Evolutionary conservation across 2,888 invertebrate genomes (phyloP).

Genomic region (Andricus quercusramuli): DNA sequence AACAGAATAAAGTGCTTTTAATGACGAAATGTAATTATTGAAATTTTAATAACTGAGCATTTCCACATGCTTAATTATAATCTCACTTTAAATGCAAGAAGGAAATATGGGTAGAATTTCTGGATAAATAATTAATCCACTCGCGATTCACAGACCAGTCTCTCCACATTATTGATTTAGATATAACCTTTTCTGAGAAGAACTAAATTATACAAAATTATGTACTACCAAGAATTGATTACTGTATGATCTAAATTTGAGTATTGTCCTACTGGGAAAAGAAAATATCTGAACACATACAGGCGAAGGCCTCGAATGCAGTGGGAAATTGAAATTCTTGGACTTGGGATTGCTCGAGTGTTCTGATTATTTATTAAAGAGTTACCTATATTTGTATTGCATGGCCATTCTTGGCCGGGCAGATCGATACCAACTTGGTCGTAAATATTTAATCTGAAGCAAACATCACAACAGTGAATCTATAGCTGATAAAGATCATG

Average conservation of each 20-base stretch:
- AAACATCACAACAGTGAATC: slow-evolving; percentile 4
- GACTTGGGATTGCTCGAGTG: background rate
- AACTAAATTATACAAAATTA: background rate
- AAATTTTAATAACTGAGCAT: too few relatives aligned
- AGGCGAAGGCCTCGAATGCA: slow-evolving; percentile 1
- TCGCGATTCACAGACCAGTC: background rate
- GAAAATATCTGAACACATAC: background rate
- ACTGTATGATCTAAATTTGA: background rate
- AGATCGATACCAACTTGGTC: slow-evolving; percentile 7
- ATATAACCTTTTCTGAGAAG: background rate
- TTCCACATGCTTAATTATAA: background rate
- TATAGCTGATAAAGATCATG: slow-evolving; percentile 7
- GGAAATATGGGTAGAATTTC: background rate
- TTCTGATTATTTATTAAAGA: slow-evolving; percentile 10
- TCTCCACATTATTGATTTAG: background rate
- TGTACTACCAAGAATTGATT: background rate
- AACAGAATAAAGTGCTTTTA: background rate
- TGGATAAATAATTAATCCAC: background rate
- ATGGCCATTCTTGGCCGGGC: background rate
- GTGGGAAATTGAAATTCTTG: slow-evolving; percentile 28
- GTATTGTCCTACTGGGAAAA: background rate
- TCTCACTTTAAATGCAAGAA: background rate
- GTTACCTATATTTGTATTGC: slow-evolving; percentile 27
- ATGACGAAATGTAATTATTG: background rate
- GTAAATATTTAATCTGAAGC: slow-evolving; percentile 2